Evolutionary conservation across 2,797 vertebrate species (phyloP), one percentile per base, ranked within the genome.

Genomic region (Kryptopterus vitreolus): DNA sequence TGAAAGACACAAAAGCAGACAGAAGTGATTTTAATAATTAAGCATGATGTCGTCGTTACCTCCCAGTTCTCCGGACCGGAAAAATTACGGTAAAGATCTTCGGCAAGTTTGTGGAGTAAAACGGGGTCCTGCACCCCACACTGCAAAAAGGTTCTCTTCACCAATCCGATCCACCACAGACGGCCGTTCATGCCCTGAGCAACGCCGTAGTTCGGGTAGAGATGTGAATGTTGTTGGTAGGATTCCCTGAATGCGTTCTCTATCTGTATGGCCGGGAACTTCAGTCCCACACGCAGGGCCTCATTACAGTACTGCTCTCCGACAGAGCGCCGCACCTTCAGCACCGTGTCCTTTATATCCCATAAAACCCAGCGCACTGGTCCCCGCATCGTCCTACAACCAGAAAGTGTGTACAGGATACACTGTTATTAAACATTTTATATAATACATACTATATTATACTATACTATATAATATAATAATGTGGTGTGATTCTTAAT

Each of bases 281-380:
- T 87, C 59, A 99, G 53, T 0, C 96, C 96, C 0, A 88, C 86
- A 22, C 85, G 90, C 77, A 29, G 86, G 22, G 96, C 96, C 86
- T 93, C 95, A 3, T 89, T 87, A 1, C 94, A 94, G 52, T 99
- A 99, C 69, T 95, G 95, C 70, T 94, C 89, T 1, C 95, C 96
- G 1, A 98, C 91, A 0, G 97, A 94, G 4, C 35, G 78, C 26
- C 94, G 94, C 76, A 98, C 92, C 82, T 93, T 95, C 71, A 99
- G 87, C 72, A 99, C 88, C 0, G 98, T 99, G 90, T 98, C 96
- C 77, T 96, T 98, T 82, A 97, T 94, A 0, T 98, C 98, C 98
- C 98, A 99, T 0, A 98, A 94, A 61, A 99, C 88, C 78, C 97
- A 95, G 24, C 90, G 93, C 31, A 96, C 90, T 61, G 90, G 77